Percentiles rank a stretch among this genome's conserved stretches.
phyloP scores from a whole-genome alignment of 2,113 vertebrate species.

The Melospiza melodia region DNA sequence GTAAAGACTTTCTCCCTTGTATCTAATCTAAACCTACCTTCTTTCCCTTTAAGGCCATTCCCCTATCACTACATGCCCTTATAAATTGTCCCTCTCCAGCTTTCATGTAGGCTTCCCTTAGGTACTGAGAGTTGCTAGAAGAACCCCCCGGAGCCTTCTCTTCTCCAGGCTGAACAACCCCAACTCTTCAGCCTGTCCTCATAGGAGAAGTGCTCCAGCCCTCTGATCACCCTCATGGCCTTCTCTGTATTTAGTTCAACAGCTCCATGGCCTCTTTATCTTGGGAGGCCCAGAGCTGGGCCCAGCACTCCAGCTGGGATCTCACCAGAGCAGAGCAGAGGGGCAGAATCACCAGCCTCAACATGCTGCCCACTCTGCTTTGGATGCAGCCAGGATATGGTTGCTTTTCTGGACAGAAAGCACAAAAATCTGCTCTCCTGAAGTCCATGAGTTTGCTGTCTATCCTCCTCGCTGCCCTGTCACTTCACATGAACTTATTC shows the following conservation, averaged over 20 bases:
- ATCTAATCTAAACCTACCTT: background rate
- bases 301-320: background rate
- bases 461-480: background rate
- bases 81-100: background rate
- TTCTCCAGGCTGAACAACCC: background rate
- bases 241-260: background rate
- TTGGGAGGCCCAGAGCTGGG: background rate
- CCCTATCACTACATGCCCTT: background rate
- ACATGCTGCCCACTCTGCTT: background rate
- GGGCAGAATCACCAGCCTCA: fast-evolving
- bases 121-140: background rate
- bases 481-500: background rate
- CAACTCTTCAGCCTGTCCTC: background rate
- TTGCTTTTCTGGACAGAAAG: background rate
- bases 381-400: background rate
- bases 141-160: background rate
- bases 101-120: background rate
- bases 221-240: background rate
- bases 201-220: background rate
- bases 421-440: background rate
- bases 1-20: background rate
- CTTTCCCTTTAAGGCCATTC: background rate
- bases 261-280: no score
- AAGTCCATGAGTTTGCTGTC: background rate
- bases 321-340: background rate